Evolutionary conservation across 2,113 vertebrate species (phyloP), one percentile per base, ranked within the genome.

Genomic region (Callorhinus ursinus): DNA sequence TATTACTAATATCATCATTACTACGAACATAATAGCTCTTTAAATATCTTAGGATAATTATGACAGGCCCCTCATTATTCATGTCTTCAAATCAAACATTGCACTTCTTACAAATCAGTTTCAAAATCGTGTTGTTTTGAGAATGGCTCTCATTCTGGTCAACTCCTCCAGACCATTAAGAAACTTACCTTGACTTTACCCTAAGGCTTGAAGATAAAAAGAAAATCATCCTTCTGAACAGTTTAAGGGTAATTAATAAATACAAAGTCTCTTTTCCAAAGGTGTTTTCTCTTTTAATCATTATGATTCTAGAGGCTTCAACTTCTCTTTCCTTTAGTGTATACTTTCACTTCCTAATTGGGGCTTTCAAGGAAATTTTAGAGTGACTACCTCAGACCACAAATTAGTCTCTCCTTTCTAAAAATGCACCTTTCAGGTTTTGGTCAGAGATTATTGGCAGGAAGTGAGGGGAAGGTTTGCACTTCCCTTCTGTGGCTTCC

Each of bases 311-410:
- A 24, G 86, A 89, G 19, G n/a, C 87, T 67, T 79, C 33, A 92
- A 61, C 3, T 82, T 28, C 36, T 86, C 84, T 86, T 88, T 92
- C 88, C 49, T 95, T 74, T 39, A 85, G 39, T 88, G 31, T 57
- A n/a, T 31, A n/a, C 19, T 87, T 96, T 93, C 1, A 6, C 65
- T 88, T 95, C 55, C 87, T 96, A 93, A 92, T 51, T 93, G 71
- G n/a, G 28, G 76, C 63, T 98, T 97, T 94, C 88, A 74, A 94
- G 92, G 90, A 97, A 97, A 96, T 84, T 88, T 94, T 67, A 88
- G 74, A 93, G 51, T 65, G 51, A 85, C 36, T 95, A n/a, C 49
- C 71, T 96, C 88, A 97, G 65, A 96, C 93, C 87, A 85, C 0
- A 1, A 96, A 93, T 96, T 89, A 93, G 74, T 90, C 36, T 90